phyloP scores from a whole-genome alignment of 2,797 vertebrate species.

The Scleropages formosus region DNA sequence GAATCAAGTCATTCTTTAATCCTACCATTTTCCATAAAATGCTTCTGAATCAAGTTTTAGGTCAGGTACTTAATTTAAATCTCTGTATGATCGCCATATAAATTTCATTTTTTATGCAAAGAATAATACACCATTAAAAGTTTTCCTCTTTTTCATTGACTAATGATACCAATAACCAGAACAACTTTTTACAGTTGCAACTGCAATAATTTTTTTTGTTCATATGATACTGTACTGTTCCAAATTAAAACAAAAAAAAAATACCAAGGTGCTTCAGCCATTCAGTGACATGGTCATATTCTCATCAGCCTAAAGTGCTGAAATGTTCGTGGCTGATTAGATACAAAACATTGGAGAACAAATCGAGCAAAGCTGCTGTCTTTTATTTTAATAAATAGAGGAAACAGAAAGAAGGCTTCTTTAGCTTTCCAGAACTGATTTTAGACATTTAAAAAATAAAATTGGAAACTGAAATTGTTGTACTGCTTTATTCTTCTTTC shows the following conservation, averaged over 20 bases:
- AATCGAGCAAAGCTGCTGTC: neutral
- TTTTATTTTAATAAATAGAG: conserved; percentile 3
- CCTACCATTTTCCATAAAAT: too few species aligned
- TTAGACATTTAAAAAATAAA: neutral
- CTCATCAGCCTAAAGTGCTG: neutral
- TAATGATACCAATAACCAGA: too few species aligned
- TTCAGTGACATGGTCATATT: neutral
- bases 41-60: too few species aligned
- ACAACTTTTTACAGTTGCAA: too few species aligned
- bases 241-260: neutral
- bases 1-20: too few species aligned
- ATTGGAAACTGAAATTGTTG: neutral
- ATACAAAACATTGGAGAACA: neutral
- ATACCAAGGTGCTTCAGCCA: neutral
- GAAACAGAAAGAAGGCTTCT: neutral
- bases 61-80: too few species aligned
- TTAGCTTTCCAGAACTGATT: too few species aligned
- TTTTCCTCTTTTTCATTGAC: too few species aligned
- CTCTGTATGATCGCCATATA: too few species aligned
- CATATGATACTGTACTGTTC: neutral
- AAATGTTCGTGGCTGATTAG: neutral
- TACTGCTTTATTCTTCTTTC: neutral
- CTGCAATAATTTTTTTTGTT: neutral
- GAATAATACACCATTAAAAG: too few species aligned
- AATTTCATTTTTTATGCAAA: too few species aligned